Percentiles rank a stretch among this genome's conserved stretches.
phyloP scores from a whole-genome alignment of 2,113 vertebrate species.

The Equus przewalskii region DNA sequence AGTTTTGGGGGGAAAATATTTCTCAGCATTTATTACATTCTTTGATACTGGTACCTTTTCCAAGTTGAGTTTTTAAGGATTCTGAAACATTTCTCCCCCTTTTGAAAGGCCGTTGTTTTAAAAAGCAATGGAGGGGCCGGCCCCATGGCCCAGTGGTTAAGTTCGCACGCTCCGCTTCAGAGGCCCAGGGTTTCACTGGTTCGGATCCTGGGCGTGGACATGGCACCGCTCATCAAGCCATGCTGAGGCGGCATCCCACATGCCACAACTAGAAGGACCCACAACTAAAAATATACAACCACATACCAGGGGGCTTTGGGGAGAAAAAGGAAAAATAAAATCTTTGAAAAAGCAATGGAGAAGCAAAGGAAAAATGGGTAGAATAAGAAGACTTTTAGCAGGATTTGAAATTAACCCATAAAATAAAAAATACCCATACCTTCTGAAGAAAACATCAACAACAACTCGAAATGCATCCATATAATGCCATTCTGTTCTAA shows the following conservation, averaged over 20 bases:
- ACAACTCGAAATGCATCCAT: background rate
- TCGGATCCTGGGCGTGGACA: too few relatives aligned
- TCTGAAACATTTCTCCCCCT: background rate
- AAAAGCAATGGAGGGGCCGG: background rate
- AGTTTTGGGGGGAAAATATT: background rate
- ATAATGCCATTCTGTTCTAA: background rate
- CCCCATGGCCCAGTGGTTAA: too few relatives aligned
- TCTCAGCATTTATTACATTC: background rate
- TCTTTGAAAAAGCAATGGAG: background rate
- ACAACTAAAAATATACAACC: too few relatives aligned
- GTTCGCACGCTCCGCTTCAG: too few relatives aligned
- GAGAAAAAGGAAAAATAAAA: too few relatives aligned
- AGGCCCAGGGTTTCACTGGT: too few relatives aligned
- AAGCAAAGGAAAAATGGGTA: background rate
- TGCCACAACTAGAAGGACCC: too few relatives aligned
- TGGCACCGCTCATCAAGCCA: too few relatives aligned
- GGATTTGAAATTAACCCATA: background rate
- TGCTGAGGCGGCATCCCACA: too few relatives aligned
- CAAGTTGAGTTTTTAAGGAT: slow-evolving; percentile 13
- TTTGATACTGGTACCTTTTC: background rate
- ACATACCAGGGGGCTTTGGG: too few relatives aligned
- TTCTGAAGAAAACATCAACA: background rate
- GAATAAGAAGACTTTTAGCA: background rate
- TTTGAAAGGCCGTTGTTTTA: background rate
- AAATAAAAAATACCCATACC: background rate